phyloP scores from a whole-genome alignment of 2,888 invertebrate genomes.

The Polylopha cassiicola region DNA sequence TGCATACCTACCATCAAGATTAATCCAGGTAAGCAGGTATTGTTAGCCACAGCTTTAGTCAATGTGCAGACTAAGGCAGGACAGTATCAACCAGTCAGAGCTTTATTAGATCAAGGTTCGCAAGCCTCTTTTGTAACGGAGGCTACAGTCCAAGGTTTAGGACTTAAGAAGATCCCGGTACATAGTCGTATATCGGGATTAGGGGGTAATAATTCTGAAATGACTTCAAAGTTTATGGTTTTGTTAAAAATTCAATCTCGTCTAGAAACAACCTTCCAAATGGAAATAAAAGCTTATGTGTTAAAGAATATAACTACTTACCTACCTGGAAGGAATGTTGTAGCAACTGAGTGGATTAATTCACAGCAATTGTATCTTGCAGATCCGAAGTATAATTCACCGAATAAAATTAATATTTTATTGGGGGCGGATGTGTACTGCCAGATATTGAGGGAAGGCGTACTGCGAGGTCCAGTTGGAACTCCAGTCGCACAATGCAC shows the following conservation, averaged over 20 bases:
- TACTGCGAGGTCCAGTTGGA: conserved; percentile 17
- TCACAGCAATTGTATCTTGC: too few relatives aligned
- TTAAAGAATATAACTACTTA: too few relatives aligned
- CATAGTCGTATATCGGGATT: conserved; percentile 22
- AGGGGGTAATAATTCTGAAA: conserved; percentile 14
- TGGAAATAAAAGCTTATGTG: too few relatives aligned
- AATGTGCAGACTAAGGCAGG: conserved; percentile 1
- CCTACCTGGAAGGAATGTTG: too few relatives aligned
- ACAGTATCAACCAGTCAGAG: conserved; percentile 20
- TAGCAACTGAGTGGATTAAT: too few relatives aligned
- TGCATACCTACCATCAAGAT: too few relatives aligned
- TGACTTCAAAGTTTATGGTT: conserved; percentile 18
- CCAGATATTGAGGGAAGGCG: conserved; percentile 22
- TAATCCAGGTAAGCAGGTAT: too few relatives aligned
- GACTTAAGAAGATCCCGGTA: conserved; percentile 24
- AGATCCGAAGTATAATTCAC: conserved; percentile 1
- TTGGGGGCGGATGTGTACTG: conserved; percentile 18
- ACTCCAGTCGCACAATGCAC: conserved; percentile 24
- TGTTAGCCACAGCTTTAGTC: conserved; percentile 2
- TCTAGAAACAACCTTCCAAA: too few relatives aligned
- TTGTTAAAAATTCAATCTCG: not conserved
- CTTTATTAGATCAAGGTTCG: conserved; percentile 32
- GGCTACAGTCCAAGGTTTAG: conserved; percentile 25
- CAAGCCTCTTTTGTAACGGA: conserved; percentile 32
- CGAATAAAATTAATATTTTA: conserved; percentile 21